Conservation (phyloP, 2,797 vertebrate species). For the Carcharodon carcharias region DNA sequence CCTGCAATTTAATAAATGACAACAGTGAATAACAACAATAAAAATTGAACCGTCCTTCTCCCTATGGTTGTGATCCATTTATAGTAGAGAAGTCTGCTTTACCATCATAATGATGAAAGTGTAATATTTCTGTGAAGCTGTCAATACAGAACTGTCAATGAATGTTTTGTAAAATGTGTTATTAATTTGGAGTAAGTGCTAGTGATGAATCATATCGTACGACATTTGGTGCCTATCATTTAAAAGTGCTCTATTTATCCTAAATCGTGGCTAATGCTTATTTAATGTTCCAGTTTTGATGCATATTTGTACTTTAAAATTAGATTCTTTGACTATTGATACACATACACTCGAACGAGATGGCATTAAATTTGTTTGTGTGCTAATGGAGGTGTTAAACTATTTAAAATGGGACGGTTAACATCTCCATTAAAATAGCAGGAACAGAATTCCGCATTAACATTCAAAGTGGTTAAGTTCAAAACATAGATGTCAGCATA, state of each 20-base stretch:
- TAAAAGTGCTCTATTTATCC: not conserved
- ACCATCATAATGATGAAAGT: not conserved
- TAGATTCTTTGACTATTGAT: not conserved
- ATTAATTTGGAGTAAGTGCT: not conserved
- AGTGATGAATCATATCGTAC: not conserved
- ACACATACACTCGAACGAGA: not conserved
- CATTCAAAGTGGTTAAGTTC: not conserved
- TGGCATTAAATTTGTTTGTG: not conserved
- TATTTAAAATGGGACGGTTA: not conserved
- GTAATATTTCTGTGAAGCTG: not conserved
- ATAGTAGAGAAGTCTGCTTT: not conserved
- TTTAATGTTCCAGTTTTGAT: not conserved
- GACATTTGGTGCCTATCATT: not conserved
- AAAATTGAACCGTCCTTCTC: not conserved
- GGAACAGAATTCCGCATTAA: not conserved
- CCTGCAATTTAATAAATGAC: constrained; percentile 2
- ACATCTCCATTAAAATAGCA: not conserved
- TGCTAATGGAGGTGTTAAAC: not conserved
- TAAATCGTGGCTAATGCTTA: not conserved
- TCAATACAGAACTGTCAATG: not conserved
- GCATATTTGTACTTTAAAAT: not conserved
- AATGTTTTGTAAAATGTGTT: not conserved
- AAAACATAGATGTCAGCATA: not conserved
- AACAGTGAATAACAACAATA: not conserved
- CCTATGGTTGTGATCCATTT: not conserved